phyloP scores from a whole-genome alignment of 2,888 invertebrate genomes.

The Odontomyia ornata region DNA sequence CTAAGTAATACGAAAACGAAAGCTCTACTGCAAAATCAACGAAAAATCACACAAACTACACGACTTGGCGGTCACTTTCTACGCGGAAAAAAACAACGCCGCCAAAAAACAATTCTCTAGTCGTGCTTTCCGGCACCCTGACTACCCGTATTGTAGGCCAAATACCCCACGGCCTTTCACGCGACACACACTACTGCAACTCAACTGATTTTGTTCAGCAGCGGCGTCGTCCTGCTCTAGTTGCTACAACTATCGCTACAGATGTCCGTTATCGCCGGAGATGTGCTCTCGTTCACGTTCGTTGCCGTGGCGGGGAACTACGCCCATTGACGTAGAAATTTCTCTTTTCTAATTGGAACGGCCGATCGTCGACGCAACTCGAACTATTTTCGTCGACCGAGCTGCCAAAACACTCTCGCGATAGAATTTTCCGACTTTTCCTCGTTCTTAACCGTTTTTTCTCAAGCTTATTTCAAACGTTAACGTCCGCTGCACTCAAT shows the following conservation, averaged over 20 bases:
- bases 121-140: constrained; percentile 20
- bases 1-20: constrained; percentile 4
- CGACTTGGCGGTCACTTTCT: constrained; percentile 20
- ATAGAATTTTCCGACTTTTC: constrained; percentile 12
- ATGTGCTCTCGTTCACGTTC: constrained; percentile 54
- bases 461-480: neutral
- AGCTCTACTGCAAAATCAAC: constrained; percentile 27
- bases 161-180: neutral
- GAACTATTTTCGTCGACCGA: neutral
- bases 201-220: neutral
- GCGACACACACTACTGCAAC: constrained; percentile 11
- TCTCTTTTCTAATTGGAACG: constrained; percentile 34
- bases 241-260: neutral
- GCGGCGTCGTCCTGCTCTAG: too few relatives aligned
- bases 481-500: neutral
- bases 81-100: constrained; percentile 15
- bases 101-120: constrained; percentile 12
- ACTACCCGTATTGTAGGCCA: neutral
- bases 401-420: constrained; percentile 13
- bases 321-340: constrained; percentile 39
- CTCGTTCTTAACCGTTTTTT: constrained; percentile 18
- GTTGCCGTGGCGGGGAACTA: constrained; percentile 36
- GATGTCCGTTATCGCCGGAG: neutral
- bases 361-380: neutral
- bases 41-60: neutral